A percentile compares a stretch with the other conserved stretches of the same genome.
Evolutionary conservation across 2,113 vertebrate genomes (phyloP).

Genomic region (Cephalopterus ornatus): DNA sequence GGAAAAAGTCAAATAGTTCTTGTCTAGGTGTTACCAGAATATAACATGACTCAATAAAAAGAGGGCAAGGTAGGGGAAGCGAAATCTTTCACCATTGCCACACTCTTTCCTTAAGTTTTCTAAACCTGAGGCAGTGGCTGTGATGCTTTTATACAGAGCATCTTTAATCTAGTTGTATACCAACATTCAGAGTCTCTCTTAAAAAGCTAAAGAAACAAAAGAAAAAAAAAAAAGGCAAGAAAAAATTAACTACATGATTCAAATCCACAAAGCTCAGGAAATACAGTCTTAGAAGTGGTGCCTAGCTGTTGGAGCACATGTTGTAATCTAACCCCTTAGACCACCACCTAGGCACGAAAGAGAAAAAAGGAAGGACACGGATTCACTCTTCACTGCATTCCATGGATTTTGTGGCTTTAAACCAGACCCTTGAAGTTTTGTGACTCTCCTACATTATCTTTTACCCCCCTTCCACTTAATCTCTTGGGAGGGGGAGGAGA

Average conservation of each 20-base stretch:
- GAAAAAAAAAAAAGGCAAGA: neutral
- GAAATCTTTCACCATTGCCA: slow-evolving; percentile 43
- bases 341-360: slow-evolving; percentile 59
- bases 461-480: slow-evolving; percentile 36
- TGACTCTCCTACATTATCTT: slow-evolving; percentile 55
- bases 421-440: slow-evolving; percentile 69
- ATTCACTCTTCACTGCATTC: slow-evolving; percentile 54
- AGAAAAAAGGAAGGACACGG: slow-evolving; percentile 41
- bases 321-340: slow-evolving; percentile 60
- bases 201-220: neutral
- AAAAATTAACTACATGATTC: slow-evolving; percentile 32
- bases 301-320: slow-evolving; percentile 56
- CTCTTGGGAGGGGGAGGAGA: neutral
- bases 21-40: slow-evolving; percentile 70
- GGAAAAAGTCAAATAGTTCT: slow-evolving; percentile 72
- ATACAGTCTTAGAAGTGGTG: slow-evolving; percentile 35
- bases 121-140: neutral
- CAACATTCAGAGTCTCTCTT: neutral
- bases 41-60: slow-evolving; percentile 50
- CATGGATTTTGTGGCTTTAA: slow-evolving; percentile 67
- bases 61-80: neutral
- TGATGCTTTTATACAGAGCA: neutral
- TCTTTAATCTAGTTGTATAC: neutral
- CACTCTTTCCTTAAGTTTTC: slow-evolving; percentile 13
- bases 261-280: slow-evolving; percentile 61